Evolutionary conservation across 2,888 invertebrate genomes (phyloP).

Genomic region (Cheilosia variabilis): DNA sequence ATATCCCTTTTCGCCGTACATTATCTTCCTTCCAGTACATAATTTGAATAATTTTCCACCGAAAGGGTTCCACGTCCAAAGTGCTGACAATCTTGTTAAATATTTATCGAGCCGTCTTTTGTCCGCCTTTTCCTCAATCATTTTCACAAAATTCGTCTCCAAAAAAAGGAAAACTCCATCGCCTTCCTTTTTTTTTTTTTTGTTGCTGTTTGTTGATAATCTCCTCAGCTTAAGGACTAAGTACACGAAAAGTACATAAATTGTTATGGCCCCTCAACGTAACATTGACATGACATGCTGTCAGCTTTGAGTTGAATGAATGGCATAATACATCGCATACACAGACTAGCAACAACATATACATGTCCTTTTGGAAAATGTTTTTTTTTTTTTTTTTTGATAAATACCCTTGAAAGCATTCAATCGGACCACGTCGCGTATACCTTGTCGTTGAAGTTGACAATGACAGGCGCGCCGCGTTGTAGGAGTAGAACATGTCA

Average conservation of each 20-base stretch:
- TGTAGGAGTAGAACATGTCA: not conserved
- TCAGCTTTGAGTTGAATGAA: slow-evolving; percentile 67
- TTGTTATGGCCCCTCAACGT: slow-evolving; percentile 53
- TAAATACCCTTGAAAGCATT: slow-evolving; percentile 52
- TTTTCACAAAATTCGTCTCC: not conserved
- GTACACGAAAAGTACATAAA: slow-evolving; percentile 62
- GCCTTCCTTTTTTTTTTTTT: not conserved
- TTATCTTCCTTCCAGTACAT: slow-evolving; percentile 10
- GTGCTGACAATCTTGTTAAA: slow-evolving; percentile 41
- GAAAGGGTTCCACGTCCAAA: slow-evolving; percentile 4
- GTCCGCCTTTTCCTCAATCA: not conserved
- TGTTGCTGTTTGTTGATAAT: slow-evolving; percentile 22
- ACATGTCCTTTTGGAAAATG: slow-evolving; percentile 20
- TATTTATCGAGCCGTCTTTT: slow-evolving; percentile 21
- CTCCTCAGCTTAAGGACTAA: slow-evolving; percentile 46
- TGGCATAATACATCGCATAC: slow-evolving; percentile 42
- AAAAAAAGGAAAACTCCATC: slow-evolving; percentile 22
- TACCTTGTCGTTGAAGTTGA: slow-evolving; percentile 54
- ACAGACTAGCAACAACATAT: slow-evolving; percentile 23
- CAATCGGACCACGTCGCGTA: slow-evolving; percentile 44
- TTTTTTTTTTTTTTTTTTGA: slow-evolving; percentile 4
- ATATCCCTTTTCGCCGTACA: not conserved
- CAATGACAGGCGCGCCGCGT: slow-evolving; percentile 24
- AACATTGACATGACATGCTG: slow-evolving; percentile 68
- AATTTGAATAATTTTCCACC: not conserved